These are phyloP conservation scores for Hololepta plana DNA, from an alignment of 2,888 invertebrate genomes.

Conservation along the genomic window DNA sequence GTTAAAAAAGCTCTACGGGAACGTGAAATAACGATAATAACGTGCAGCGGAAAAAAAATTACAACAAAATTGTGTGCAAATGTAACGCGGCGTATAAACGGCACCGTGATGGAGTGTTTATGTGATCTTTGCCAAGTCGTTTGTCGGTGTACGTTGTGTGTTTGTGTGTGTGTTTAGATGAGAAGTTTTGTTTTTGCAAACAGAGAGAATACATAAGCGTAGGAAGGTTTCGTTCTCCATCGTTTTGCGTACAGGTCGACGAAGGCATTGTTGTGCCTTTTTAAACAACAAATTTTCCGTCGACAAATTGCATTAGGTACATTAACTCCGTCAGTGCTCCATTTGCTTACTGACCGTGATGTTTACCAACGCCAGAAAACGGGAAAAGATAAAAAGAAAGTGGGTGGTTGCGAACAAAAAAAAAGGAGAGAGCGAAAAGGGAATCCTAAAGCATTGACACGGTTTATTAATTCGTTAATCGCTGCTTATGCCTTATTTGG, in stretches of 20 bases:
- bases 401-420: too few relatives aligned
- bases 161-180: neutral
- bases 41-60: too few relatives aligned
- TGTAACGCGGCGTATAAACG: conserved; percentile 21
- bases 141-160: conserved; percentile 11
- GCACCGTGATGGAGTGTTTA: conserved; percentile 21
- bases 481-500: too few relatives aligned
- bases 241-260: too few relatives aligned
- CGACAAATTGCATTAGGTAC: conserved; percentile 3
- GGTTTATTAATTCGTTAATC: too few relatives aligned
- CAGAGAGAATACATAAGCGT: conserved; percentile 1
- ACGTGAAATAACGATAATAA: too few relatives aligned
- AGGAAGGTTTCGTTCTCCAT: neutral
- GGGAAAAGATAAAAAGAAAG: conserved; percentile 16
- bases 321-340: conserved; percentile 1
- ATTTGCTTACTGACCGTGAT: too few relatives aligned
- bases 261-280: neutral
- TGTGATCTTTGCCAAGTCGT: conserved; percentile 17
- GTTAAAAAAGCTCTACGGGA: conserved; percentile 22
- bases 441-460: too few relatives aligned
- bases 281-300: neutral
- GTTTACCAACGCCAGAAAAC: too few relatives aligned
- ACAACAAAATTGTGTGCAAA: too few relatives aligned
- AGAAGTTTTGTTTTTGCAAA: neutral
- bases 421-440: too few relatives aligned